Conservation (phyloP, 1,140 invertebrate genomes). For the Hyles vespertilio region DNA sequence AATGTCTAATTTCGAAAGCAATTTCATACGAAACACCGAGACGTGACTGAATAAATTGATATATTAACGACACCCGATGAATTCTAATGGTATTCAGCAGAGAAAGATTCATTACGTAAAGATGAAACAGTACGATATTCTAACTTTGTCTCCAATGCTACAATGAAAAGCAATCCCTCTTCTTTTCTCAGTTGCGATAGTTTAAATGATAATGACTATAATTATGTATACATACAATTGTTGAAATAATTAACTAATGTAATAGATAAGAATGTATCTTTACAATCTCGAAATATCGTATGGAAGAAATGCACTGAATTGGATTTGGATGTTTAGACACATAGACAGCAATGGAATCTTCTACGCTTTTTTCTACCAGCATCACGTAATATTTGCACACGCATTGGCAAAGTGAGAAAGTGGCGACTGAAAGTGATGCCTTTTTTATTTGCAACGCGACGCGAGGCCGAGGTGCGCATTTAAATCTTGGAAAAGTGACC, state of each 20-base stretch:
- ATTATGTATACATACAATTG: no score
- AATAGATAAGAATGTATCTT: no score
- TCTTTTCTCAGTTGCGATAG: no score
- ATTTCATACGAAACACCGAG: slow-evolving; percentile 31
- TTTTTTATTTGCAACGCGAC: slow-evolving; percentile 32
- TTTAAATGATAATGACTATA: no score
- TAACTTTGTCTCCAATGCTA: no score
- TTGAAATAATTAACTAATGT: no score
- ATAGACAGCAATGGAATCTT: not conserved
- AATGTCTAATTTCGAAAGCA: slow-evolving; percentile 38
- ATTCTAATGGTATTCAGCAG: slow-evolving; percentile 13
- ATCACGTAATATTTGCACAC: slow-evolving; percentile 41
- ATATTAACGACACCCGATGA: slow-evolving; percentile 16
- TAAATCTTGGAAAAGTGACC: slow-evolving; percentile 23
- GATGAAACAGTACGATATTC: not conserved
- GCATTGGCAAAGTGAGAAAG: slow-evolving; percentile 41
- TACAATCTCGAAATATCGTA: no score
- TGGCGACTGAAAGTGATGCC: slow-evolving; percentile 39
- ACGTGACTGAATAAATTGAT: slow-evolving; percentile 51
- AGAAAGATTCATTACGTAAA: slow-evolving; percentile 16
- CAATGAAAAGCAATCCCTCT: no score
- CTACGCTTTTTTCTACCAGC: not conserved
- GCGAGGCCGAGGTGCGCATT: slow-evolving; percentile 33
- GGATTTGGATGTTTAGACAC: no score
- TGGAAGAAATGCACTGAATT: no score